Base-by-base conservation (phyloP, 1,140 invertebrate species). In the Leptopilina boulardi region DNA sequence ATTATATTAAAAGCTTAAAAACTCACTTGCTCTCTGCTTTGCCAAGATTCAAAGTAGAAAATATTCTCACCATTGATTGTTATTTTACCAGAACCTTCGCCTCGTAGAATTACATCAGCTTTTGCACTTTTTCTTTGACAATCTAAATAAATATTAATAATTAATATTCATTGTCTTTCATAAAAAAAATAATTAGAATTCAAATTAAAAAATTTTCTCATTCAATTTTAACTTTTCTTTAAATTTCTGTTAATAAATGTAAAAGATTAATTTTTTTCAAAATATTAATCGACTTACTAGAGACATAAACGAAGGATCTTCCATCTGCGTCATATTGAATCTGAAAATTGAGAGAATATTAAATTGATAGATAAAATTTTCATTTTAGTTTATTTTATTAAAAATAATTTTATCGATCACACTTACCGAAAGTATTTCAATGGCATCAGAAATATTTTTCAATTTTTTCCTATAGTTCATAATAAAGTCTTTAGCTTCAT, bases 21-120 rank as follows among this genome's bases (percentile, higher is more conserved):
- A 92, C 92, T 92, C 87, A 95, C 94, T 92, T 96, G 95, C 89
- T 96, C 96, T 80, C 95, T 93, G 54, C 93, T 87, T 85, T 96
- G 93, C 11, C 93, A 87, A 80, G 93, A 89, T 38, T 91, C 83
- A 87, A 97, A 97, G 86, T 96, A 98, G 1, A 91, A 92, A n/a
- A 98, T 93, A 83, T 94, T 93, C 83, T 94, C 82, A 18, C 94
- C 95, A 91, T 99, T 98, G 56, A 99, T 96, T 23, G 89, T 93
- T 75, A 98, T 93, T 85, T 94, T 92, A 13, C 98, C 98, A 42
- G 95, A 94, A 18, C 98, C 98, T 72, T 96, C 94, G 9, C 93
- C 94, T 73, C 87, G 89, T 18, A 97, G 88, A 51, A 92, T 95
- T 0, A 96, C 95, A 82, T 92, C 86, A 2, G 93, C 97, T 82